Percentiles rank a stretch among this genome's conserved stretches.
phyloP scores from a whole-genome alignment of 2,888 invertebrate genomes.

The Synanthedon formicaeformis region DNA sequence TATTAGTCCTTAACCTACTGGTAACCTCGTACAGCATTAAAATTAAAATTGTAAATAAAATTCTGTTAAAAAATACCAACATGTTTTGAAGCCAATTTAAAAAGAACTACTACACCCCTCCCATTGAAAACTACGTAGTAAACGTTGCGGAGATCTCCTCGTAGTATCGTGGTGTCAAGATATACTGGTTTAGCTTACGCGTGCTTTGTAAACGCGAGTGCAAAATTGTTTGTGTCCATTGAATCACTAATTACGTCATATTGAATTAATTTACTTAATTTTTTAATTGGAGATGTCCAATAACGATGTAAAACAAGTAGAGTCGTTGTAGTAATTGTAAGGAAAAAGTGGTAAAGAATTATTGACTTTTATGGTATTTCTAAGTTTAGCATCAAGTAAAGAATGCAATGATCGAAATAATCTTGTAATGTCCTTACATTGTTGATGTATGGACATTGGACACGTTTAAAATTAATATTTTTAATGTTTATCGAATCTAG shows the following conservation, averaged over 20 bases:
- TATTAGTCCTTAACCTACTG: not conserved
- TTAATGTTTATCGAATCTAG: too few species aligned
- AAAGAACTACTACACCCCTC: not conserved
- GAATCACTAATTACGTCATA: constrained; percentile 1
- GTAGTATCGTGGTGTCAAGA: constrained; percentile 10
- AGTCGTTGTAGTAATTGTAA: not conserved
- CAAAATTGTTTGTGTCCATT: constrained; percentile 8
- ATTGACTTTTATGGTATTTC: not conserved
- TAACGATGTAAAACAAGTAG: not conserved
- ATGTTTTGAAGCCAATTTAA: not conserved
- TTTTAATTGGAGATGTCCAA: not conserved
- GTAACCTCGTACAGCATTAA: not conserved
- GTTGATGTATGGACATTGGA: too few species aligned
- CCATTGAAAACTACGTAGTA: not conserved
- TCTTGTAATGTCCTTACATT: not conserved
- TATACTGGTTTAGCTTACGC: constrained; percentile 9
- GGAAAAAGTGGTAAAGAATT: not conserved
- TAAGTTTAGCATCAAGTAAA: not conserved
- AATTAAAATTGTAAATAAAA: constrained; percentile 1
- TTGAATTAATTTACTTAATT: not conserved
- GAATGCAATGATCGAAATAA: not conserved
- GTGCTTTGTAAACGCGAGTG: not conserved
- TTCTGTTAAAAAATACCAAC: constrained; percentile 5
- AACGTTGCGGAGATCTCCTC: not conserved
- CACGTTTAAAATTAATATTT: too few species aligned